Percentiles rank a stretch among this genome's conserved stretches.
Evolutionary conservation across 2,888 invertebrate genomes (phyloP).

Genomic region (Drosophila fungiperda): DNA sequence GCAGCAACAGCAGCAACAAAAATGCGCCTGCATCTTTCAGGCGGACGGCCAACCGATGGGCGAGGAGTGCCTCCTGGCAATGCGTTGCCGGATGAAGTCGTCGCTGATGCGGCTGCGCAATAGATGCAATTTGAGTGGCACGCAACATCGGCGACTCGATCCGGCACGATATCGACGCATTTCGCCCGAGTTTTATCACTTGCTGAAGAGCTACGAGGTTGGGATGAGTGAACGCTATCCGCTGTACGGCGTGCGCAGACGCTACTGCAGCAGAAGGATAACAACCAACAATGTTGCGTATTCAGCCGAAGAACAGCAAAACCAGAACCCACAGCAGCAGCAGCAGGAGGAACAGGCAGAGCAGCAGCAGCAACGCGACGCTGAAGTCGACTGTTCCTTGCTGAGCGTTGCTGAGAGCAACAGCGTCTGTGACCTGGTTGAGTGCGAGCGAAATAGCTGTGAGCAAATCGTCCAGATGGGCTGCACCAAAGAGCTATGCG

Average conservation of each 20-base stretch:
- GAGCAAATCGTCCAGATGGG: background rate
- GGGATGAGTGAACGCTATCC: constrained; percentile 55
- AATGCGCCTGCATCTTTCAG: constrained; percentile 43
- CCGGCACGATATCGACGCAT: constrained; percentile 68
- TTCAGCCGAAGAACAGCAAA: background rate
- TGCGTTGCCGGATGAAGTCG: constrained; percentile 27
- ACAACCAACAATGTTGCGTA: background rate
- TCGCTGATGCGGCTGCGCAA: constrained; percentile 41
- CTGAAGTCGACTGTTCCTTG: background rate
- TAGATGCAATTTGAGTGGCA: constrained; percentile 43
- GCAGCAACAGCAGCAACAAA: no score
- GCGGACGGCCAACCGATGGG: constrained; percentile 63
- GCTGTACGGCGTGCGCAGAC: constrained; percentile 59
- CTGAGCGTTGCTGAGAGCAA: background rate
- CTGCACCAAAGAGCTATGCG: background rate
- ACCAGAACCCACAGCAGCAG: background rate
- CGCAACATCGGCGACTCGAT: constrained; percentile 54
- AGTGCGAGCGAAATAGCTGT: background rate
- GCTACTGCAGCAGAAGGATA: constrained; percentile 23
- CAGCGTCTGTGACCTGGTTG: background rate
- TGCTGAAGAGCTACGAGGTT: constrained; percentile 70
- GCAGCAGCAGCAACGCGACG: background rate
- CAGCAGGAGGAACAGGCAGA: background rate
- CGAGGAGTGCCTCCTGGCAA: constrained; percentile 42
- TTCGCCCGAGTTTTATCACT: constrained; percentile 72